A percentile compares a stretch with the other conserved stretches of the same genome.
These are phyloP conservation scores for Tychaedon coryphoeus DNA, from an alignment of 2,113 vertebrate genomes.

Conservation along the genomic window DNA sequence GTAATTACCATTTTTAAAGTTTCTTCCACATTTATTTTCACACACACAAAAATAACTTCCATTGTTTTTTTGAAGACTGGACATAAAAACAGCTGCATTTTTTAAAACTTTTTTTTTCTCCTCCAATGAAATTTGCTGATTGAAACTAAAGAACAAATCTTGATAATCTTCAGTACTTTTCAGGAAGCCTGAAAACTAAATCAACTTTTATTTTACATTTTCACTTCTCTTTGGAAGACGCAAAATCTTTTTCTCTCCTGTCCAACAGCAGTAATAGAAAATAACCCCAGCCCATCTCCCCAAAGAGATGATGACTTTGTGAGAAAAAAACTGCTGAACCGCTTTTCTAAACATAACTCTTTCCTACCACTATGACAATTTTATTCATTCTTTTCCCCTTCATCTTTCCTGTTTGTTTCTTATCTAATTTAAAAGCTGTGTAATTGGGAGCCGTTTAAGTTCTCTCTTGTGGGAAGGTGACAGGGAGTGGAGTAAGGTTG, in stretches of 20 bases:
- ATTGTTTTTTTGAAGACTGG: neutral
- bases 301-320: neutral
- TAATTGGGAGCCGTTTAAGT: neutral
- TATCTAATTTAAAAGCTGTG: neutral
- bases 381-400: neutral
- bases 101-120: neutral
- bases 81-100: neutral
- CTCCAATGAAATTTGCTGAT: neutral
- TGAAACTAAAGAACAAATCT: neutral
- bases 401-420: neutral
- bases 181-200: neutral
- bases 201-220: neutral
- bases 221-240: neutral
- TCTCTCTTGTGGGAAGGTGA: neutral
- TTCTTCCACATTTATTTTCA: neutral
- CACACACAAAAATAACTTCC: neutral
- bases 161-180: neutral
- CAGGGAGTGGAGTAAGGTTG: neutral
- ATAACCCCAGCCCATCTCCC: rapidly evolving
- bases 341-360: neutral
- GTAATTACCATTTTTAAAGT: neutral
- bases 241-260: neutral
- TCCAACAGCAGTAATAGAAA: neutral
- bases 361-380: neutral
- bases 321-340: neutral